Percentiles rank a stretch among this genome's conserved stretches.
Conservation (phyloP, 2,113 vertebrate species). For the Gallinago undulata region DNA sequence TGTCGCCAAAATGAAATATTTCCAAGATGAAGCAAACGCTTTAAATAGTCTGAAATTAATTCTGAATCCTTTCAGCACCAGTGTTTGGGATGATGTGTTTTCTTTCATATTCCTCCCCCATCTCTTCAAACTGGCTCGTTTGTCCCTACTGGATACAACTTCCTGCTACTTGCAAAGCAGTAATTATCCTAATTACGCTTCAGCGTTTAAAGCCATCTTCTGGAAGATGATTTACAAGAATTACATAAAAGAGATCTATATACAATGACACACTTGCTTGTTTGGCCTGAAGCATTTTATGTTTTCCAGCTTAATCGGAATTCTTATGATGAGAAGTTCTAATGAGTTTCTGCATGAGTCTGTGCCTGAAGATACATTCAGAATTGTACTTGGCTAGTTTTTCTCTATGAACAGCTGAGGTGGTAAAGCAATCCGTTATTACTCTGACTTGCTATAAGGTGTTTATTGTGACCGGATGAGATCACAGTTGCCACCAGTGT, state of each 20-base stretch:
- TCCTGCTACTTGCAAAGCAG: constrained; percentile 72
- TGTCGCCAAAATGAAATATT: constrained; percentile 43
- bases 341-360: constrained; percentile 49
- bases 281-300: constrained; percentile 65
- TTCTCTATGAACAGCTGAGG: background rate
- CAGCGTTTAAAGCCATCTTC: constrained; percentile 70
- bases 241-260: constrained; percentile 68
- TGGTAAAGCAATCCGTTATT: background rate
- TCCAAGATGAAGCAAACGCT: constrained; percentile 29
- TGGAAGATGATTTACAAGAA: constrained; percentile 68
- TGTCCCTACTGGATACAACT: constrained; percentile 66
- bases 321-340: constrained; percentile 59
- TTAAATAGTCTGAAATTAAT: constrained; percentile 59
- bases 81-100: constrained; percentile 22
- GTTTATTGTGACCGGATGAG: background rate
- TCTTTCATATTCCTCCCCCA: constrained; percentile 35
- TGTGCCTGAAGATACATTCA: constrained; percentile 30
- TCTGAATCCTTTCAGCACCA: constrained; percentile 20
- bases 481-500: background rate
- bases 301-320: constrained; percentile 69
- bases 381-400: background rate
- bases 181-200: constrained; percentile 72
- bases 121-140: constrained; percentile 39
- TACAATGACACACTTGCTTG: constrained; percentile 58
- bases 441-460: background rate